Evolutionary conservation across 2,113 vertebrate genomes (phyloP).

Genomic region (Atractosteus spatula): DNA sequence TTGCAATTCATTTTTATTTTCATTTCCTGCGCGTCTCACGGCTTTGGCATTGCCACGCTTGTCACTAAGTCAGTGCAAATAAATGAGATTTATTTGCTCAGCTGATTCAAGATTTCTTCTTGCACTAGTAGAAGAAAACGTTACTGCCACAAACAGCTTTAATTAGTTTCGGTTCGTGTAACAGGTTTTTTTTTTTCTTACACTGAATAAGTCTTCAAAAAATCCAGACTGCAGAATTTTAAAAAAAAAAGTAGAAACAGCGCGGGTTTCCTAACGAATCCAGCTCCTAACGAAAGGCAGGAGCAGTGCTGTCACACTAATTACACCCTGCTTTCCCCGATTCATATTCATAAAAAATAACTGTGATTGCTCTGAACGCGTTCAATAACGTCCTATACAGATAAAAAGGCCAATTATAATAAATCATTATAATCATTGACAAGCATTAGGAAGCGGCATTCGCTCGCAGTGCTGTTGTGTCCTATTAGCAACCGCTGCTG

Average conservation of each 20-base stretch:
- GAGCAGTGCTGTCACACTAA: slow-evolving; percentile 34
- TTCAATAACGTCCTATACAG: slow-evolving; percentile 43
- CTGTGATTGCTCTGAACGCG: slow-evolving; percentile 37
- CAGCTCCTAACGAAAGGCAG: not conserved
- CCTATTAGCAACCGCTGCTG: slow-evolving; percentile 27
- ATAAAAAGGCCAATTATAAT: slow-evolving; percentile 48
- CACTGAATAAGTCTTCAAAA: too few species aligned
- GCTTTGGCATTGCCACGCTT: too few species aligned
- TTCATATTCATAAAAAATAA: slow-evolving; percentile 57
- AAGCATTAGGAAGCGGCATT: slow-evolving; percentile 35
- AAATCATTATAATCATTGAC: slow-evolving; percentile 38
- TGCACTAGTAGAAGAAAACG: too few species aligned
- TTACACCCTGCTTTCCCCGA: slow-evolving; percentile 38
- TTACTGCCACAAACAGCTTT: too few species aligned
- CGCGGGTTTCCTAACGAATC: not conserved
- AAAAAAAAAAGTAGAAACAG: not conserved
- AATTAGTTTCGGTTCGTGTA: too few species aligned
- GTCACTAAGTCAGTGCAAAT: too few species aligned
- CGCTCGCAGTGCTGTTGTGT: slow-evolving; percentile 28
- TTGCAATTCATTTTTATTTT: too few species aligned
- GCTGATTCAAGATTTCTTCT: too few species aligned
- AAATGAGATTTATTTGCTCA: too few species aligned
- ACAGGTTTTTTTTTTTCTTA: too few species aligned
- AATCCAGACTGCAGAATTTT: too few species aligned
- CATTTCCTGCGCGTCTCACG: too few species aligned